These are phyloP conservation scores for Chaetops frenatus DNA, from an alignment of 2,113 vertebrate species.

Conservation along the genomic window DNA sequence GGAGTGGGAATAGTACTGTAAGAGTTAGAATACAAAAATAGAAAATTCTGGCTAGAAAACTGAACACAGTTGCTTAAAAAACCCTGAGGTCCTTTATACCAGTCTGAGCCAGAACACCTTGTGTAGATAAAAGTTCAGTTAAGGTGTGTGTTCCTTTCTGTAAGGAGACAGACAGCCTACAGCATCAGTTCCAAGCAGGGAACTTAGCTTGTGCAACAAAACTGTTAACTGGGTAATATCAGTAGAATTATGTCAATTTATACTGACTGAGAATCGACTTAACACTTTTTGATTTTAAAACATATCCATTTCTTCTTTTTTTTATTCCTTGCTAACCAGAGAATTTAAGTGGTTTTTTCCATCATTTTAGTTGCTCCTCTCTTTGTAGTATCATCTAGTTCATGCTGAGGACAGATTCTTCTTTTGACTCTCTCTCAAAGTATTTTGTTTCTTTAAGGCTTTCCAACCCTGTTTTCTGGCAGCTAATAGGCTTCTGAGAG, in stretches of 20 bases:
- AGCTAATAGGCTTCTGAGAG: neutral
- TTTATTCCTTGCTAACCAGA: neutral
- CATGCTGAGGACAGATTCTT: neutral
- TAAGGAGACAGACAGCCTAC: neutral
- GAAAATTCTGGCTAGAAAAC: neutral
- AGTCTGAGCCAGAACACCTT: neutral
- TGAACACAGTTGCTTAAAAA: neutral
- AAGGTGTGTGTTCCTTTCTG: neutral
- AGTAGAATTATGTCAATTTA: neutral
- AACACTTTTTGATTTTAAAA: neutral
- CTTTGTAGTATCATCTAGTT: neutral
- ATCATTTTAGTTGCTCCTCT: neutral
- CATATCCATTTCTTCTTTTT: neutral
- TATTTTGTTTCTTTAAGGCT: neutral
- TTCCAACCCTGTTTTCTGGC: neutral
- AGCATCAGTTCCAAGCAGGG: neutral
- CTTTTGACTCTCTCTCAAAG: neutral
- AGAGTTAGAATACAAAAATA: neutral
- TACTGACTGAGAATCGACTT: neutral
- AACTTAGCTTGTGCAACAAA: neutral
- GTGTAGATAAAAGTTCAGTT: neutral
- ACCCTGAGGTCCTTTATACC: neutral
- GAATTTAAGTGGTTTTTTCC: neutral
- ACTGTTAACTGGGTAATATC: neutral
- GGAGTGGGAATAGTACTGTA: neutral